Evolutionary conservation across 2,797 vertebrate genomes (phyloP).

Genomic region (Squalus acanthias): DNA sequence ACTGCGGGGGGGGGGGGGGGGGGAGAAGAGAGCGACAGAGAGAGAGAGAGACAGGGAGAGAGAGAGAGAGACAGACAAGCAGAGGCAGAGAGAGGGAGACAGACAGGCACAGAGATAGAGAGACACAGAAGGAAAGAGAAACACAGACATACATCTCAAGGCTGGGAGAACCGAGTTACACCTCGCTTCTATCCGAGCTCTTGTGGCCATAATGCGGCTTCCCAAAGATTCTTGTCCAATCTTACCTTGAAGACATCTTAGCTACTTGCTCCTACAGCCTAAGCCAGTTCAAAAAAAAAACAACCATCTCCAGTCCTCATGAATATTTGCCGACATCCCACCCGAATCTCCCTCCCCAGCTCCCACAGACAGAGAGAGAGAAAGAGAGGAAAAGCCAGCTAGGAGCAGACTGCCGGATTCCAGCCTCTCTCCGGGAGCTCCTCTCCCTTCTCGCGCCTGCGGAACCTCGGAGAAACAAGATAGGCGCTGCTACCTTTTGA

Average conservation of each 20-base stretch:
- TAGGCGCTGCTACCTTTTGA: background rate
- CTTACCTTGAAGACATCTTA: background rate
- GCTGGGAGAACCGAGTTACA: background rate
- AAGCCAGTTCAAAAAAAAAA: background rate
- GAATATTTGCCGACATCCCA: background rate
- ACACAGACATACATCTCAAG: background rate
- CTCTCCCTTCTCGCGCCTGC: background rate
- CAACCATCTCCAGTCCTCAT: too few relatives aligned
- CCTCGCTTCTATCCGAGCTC: background rate
- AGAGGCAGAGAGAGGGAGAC: constrained; percentile 9
- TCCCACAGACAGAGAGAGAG: too few relatives aligned
- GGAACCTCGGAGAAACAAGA: background rate
- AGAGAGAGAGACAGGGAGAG: constrained; percentile 41
- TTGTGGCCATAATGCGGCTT: background rate
- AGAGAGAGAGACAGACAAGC: constrained; percentile 37
- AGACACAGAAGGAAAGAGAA: background rate
- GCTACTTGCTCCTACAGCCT: background rate
- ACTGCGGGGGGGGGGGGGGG: background rate
- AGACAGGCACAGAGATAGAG: background rate
- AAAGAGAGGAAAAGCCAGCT: background rate
- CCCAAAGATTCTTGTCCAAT: background rate
- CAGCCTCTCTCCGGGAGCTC: too few relatives aligned
- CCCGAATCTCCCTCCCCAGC: background rate
- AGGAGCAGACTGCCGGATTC: background rate
- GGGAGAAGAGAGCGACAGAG: constrained; percentile 27